Conservation (phyloP, 2,113 vertebrate species). For the Mus spicilegus region DNA sequence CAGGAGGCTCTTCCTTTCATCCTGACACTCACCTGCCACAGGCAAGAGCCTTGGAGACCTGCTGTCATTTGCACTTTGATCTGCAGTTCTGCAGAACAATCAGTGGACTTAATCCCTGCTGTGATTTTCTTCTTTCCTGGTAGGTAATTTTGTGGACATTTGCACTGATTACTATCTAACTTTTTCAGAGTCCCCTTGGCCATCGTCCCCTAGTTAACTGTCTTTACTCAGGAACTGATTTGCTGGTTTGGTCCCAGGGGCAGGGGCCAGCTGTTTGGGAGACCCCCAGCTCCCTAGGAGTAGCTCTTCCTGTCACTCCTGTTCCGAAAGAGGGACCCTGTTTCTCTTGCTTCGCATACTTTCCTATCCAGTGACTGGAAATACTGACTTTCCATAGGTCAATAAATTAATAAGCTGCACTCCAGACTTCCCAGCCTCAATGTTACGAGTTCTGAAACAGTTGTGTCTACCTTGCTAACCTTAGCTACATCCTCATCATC, state of each 20-base stretch:
- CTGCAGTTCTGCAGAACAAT: conserved; percentile 56
- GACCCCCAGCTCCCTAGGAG: neutral
- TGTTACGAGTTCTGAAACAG: conserved; percentile 24
- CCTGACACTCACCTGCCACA: conserved; percentile 42
- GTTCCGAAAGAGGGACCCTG: neutral
- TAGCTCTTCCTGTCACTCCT: neutral
- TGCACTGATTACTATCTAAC: conserved; percentile 58
- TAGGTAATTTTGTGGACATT: conserved; percentile 68
- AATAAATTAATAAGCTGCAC: neutral
- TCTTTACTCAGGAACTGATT: conserved; percentile 8
- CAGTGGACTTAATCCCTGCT: conserved; percentile 61
- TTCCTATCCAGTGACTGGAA: conserved; percentile 28
- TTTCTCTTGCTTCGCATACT: conserved; percentile 9
- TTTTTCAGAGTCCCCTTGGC: conserved; percentile 50
- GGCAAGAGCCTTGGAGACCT: conserved; percentile 51
- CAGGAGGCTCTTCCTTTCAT: conserved; percentile 53
- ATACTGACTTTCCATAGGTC: conserved; percentile 12
- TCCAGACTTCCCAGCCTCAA: neutral
- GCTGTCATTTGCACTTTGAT: conserved; percentile 59
- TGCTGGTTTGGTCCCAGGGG: neutral
- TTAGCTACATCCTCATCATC: neutral
- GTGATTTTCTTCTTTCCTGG: conserved; percentile 62
- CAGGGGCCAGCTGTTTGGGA: neutral
- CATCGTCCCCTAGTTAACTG: conserved; percentile 7
- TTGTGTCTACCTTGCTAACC: neutral